Base-by-base conservation (phyloP, 2,113 vertebrate genomes). In the Raja brachyura region DNA sequence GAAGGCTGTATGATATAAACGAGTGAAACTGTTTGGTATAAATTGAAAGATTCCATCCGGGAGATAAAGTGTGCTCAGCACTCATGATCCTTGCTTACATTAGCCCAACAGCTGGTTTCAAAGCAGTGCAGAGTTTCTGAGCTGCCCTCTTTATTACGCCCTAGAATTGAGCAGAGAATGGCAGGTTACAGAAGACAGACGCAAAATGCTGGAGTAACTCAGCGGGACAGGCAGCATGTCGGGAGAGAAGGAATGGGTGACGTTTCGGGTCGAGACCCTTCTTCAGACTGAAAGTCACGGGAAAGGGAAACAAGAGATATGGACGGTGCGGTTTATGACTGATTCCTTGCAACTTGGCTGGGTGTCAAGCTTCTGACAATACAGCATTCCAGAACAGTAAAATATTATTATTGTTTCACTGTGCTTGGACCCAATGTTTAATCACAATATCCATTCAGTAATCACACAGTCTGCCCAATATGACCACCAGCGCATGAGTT, bases 401-500 rank as follows among this genome's bases (percentile, higher is more conserved):
- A 98, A 98, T 97, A 98, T 96, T 93, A 94, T 96, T 96, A 94
- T 96, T 96, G 96, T 97, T 97, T 95, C 96, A 96, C 97, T 94
- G 95, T 93, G 95, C 95, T 94, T 94, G 94, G 96, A 10, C 96
- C 95, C 95, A 94, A 95, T 97, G 96, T 97, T 97, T 98, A 97
- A 97, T 97, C 97, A 97, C 97, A 96, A 96, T 97, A 96, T 96
- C 95, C 94, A 95, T 95, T 96, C 96, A 96, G 96, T 97, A 97
- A 97, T 95, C 95, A 96, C 97, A 95, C 97, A 96, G 95, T 96
- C 96, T 95, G 96, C 97, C 97, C 96, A 96, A 95, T 95, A 96
- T 95, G 96, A 97, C 97, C 96, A 96, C 96, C 95, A 96, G 96
- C 95, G 96, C 97, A 98, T 99, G 98, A 97, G 97, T 99, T 98